phyloP scores from a whole-genome alignment of 1,140 invertebrate species.

The Apis cerana region DNA sequence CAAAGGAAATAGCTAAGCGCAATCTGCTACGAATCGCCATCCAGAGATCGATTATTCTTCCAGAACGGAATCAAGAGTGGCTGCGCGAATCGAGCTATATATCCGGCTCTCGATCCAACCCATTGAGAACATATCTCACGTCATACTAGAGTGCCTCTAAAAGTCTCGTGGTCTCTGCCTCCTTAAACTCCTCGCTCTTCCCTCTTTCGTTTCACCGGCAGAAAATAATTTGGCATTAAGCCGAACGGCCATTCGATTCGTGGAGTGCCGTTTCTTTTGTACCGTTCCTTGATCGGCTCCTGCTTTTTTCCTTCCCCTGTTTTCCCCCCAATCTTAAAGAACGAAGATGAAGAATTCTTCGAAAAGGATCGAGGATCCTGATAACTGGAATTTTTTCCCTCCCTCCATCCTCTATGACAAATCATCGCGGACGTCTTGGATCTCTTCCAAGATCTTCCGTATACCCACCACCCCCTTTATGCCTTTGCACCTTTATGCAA shows the following conservation, averaged over 20 bases:
- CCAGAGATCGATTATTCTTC: slow-evolving; percentile 57
- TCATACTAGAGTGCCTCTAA: slow-evolving; percentile 43
- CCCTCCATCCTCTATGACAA: not conserved
- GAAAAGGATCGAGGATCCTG: not conserved
- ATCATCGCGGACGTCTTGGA: slow-evolving; percentile 33
- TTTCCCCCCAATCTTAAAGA: not conserved
- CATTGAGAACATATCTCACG: slow-evolving; percentile 61
- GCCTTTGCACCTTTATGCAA: slow-evolving; percentile 13
- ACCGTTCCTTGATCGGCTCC: slow-evolving; percentile 57
- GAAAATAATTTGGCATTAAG: slow-evolving; percentile 70
- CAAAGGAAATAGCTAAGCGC: slow-evolving; percentile 20
- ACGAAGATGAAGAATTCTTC: not conserved
- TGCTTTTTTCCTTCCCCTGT: slow-evolving; percentile 28
- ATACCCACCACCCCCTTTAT: not conserved
- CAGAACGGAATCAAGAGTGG: slow-evolving; percentile 31
- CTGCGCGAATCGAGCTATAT: slow-evolving; percentile 9
- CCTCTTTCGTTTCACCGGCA: slow-evolving; percentile 5
- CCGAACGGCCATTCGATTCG: slow-evolving; percentile 60
- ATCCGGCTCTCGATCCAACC: slow-evolving; percentile 25
- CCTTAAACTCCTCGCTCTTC: slow-evolving; percentile 16
- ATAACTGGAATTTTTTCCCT: slow-evolving; percentile 18
- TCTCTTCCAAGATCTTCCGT: slow-evolving; percentile 31
- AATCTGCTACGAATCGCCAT: slow-evolving; percentile 37
- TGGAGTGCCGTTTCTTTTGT: slow-evolving; percentile 50
- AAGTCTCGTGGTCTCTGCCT: slow-evolving; percentile 36